These are phyloP conservation scores for Drosophila peninsularis DNA, from an alignment of 2,888 invertebrate species.

Conservation along the genomic window DNA sequence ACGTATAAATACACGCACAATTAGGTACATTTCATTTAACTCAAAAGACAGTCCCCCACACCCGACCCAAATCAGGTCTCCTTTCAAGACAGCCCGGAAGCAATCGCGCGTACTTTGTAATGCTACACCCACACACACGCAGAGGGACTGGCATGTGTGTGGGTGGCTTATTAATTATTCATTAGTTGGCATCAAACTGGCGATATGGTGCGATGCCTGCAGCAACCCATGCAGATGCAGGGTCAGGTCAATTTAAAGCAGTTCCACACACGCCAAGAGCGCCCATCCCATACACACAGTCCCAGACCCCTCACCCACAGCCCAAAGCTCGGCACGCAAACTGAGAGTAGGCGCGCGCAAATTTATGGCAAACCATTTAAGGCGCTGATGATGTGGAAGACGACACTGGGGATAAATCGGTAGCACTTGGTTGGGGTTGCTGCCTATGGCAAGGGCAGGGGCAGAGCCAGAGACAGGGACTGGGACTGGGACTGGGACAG, in stretches of 20 bases:
- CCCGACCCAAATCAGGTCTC: background rate
- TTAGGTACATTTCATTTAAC: slow-evolving; percentile 77
- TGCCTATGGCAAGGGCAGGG: background rate
- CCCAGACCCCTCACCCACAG: background rate
- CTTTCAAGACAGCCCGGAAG: slow-evolving; percentile 36
- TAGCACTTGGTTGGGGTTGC: slow-evolving; percentile 25
- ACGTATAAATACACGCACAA: slow-evolving; percentile 78
- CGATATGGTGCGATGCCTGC: slow-evolving; percentile 54
- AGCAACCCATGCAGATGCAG: slow-evolving; percentile 37
- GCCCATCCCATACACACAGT: slow-evolving; percentile 25
- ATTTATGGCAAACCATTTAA: slow-evolving; percentile 79
- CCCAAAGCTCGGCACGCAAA: background rate
- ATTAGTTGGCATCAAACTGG: slow-evolving; percentile 78
- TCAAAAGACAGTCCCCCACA: slow-evolving; percentile 50
- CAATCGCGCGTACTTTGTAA: slow-evolving; percentile 48
- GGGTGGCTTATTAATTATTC: slow-evolving; percentile 81
- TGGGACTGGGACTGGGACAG: background rate
- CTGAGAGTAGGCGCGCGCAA: slow-evolving; percentile 59
- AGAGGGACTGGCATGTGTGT: slow-evolving; percentile 5
- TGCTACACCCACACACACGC: background rate
- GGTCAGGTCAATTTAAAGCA: slow-evolving; percentile 62
- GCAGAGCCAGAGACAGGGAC: background rate
- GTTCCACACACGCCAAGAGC: slow-evolving; percentile 12
- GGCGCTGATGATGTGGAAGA: slow-evolving; percentile 77
- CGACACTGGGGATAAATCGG: slow-evolving; percentile 65